Percentiles rank a stretch among this genome's conserved stretches.
Conservation (phyloP, 2,888 invertebrate species). For the Noctua janthe region DNA sequence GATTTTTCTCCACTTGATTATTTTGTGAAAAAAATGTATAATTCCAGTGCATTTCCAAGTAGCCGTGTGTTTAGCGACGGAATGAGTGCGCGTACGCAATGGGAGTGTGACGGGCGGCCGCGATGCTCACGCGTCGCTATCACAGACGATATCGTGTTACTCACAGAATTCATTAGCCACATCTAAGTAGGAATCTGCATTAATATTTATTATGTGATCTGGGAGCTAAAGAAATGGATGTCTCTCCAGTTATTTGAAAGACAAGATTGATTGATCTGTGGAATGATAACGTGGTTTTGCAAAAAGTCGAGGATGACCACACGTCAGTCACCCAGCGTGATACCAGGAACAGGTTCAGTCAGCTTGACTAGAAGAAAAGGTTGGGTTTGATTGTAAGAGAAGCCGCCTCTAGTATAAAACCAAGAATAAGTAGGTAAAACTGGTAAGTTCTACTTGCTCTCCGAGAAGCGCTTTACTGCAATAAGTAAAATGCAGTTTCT, state of each 20-base stretch:
- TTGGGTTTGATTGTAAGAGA: constrained; percentile 3
- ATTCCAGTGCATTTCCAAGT: constrained; percentile 22
- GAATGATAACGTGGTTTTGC: constrained; percentile 11
- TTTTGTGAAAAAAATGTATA: constrained; percentile 37
- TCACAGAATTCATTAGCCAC: constrained; percentile 53
- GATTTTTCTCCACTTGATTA: constrained; percentile 4
- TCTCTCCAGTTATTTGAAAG: constrained; percentile 15
- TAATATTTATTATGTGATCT: constrained; percentile 49
- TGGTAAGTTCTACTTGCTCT: not conserved
- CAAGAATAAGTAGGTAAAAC: not conserved
- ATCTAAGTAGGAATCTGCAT: constrained; percentile 57
- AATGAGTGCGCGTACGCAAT: constrained; percentile 72
- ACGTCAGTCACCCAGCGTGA: constrained; percentile 40
- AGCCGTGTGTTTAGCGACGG: constrained; percentile 47
- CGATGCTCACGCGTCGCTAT: constrained; percentile 56
- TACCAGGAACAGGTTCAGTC: not conserved
- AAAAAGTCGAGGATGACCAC: constrained; percentile 2
- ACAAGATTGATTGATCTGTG: constrained; percentile 38
- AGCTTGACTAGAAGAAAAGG: constrained; percentile 14
- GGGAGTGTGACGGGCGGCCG: constrained; percentile 76
- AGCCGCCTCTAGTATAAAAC: constrained; percentile 21
- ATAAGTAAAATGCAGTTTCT: not conserved
- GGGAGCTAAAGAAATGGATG: constrained; percentile 27
- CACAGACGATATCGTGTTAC: constrained; percentile 60
- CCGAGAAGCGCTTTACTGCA: not conserved